Base-by-base conservation (phyloP, 2,113 vertebrate genomes). In the Dendropsophus ebraccatus region DNA sequence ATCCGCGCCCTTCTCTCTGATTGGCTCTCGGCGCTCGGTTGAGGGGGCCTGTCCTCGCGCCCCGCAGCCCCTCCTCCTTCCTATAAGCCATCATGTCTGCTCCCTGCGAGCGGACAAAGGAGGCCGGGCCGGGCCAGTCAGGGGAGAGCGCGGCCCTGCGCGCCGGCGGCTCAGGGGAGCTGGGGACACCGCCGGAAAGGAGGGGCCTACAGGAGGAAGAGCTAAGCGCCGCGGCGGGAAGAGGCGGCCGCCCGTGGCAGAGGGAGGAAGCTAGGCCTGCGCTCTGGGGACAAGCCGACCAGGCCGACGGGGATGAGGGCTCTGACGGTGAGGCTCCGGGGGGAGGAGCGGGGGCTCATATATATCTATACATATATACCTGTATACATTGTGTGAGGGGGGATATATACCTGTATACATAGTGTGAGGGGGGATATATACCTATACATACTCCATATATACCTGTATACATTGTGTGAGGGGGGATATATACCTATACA, bases 41-140 rank as follows among this genome's bases (percentile, higher is more conserved):
- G 87, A 79, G 76, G 37, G 12, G 21, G 49, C 47, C 50, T 45
- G 28, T 9, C 16, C 3, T 7, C 9, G 23, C 58, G 19, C 47
- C 1, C n/a, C n/a, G n/a, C 58, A 14, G 13, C 17, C 9, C 32
- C 17, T 5, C 28, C 23, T 1, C 14, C 16, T 23, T 13, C 16
- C 65, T 19, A 10, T 54, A 12, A 9, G 89, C 92, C 93, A 94
- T 94, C 16, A 95, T 95, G 94, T 93, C 94, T 93, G 94, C 94
- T 93, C 93, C 93, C 94, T 94, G 90, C 92, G 92, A 92, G 93
- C 93, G 93, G 84, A 95, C 94, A 95, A 94, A 94, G 94, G 93
- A 92, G 62, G 81, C 90, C 91, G 90, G 88, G 90, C 84, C 86
- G 70, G 50, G 91, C 11, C 28, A 75, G 28, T 7, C 58, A 76